Evolutionary conservation across 2,888 invertebrate species (phyloP), one percentile per base, ranked within the genome.

Genomic region (Stenoptilia bipunctidactyla): DNA sequence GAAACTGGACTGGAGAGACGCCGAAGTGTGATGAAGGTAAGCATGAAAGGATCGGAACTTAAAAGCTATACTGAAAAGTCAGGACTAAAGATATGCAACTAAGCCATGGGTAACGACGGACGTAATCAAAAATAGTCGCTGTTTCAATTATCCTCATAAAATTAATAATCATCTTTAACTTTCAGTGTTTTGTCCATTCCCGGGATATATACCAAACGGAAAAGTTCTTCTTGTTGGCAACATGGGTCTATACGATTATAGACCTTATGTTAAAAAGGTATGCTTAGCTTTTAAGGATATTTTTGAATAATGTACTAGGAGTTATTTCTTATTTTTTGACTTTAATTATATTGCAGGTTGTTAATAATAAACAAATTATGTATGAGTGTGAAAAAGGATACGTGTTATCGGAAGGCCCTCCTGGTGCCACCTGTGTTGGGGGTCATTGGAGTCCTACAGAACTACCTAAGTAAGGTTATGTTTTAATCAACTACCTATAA

Each of bases 351-450:
- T 58, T 64, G 4, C 51, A 80, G 87, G 88, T 91, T 15, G 89
- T 91, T 1, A 96, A 96, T 66, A 96, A 96, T 64, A 94, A 96
- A 53, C 96, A 96, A 71, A 96, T 97, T 41, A 94, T 95, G 92
- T 98, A 96, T 68, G 96, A 97, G 57, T 98, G 97, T 61, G 92
- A 96, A 52, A 92, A 93, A 57, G 96, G 96, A 0, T 97, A 92
- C 59, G 92, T 94, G 0, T 67, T 97, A 15, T 89, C 90, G 15
- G 91, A 92, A 50, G 97, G 97, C 1, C 92, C 95, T 0, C 93
- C 94, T 0, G 96, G 96, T 1, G 97, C 98, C 0, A 98, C 97
- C 0, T 98, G 98, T 55, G 89, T 98, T 15, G 94, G 96, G 5
- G 97, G 97, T 0, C 89, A 89, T 44, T 98, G 98, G 98, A 93